Conservation (phyloP, 2,888 invertebrate species). For the Agrilus mali region DNA sequence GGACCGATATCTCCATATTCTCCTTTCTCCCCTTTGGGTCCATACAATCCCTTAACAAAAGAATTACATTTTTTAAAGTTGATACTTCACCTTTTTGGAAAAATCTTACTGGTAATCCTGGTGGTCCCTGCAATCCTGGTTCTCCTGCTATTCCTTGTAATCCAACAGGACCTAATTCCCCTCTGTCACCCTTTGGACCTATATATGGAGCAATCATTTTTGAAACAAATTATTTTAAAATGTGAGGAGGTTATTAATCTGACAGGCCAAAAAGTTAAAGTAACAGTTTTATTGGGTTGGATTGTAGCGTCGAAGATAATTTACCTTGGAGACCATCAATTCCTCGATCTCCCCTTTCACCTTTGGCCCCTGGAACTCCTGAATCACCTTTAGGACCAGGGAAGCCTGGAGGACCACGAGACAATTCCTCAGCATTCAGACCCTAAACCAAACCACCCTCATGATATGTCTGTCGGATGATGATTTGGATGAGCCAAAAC, state of each 20-base stretch:
- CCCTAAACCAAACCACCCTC: slow-evolving; percentile 37
- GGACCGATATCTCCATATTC: slow-evolving; percentile 87
- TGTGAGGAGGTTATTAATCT: not conserved
- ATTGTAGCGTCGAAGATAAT: not conserved
- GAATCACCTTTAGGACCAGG: slow-evolving; percentile 45
- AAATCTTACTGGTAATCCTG: slow-evolving; percentile 60
- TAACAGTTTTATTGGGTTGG: no score
- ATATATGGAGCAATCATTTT: slow-evolving; percentile 25
- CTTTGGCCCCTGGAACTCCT: slow-evolving; percentile 41
- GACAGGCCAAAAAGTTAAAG: not conserved
- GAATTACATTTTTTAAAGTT: slow-evolving; percentile 8
- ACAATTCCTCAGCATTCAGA: slow-evolving; percentile 42
- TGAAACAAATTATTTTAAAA: not conserved
- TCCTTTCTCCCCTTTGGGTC: slow-evolving; percentile 79
- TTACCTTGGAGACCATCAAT: slow-evolving; percentile 39
- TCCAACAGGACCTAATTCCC: slow-evolving; percentile 63
- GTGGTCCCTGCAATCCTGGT: slow-evolving; percentile 78
- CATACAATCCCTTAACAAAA: slow-evolving; percentile 54
- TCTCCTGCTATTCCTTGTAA: slow-evolving; percentile 63
- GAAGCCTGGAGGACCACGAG: slow-evolving; percentile 53
- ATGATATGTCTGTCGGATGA: slow-evolving; percentile 4
- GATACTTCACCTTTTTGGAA: not conserved
- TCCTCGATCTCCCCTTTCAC: slow-evolving; percentile 38
- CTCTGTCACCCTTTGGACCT: slow-evolving; percentile 65
- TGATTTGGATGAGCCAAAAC: no score